phyloP scores from a whole-genome alignment of 2,113 vertebrate species.

The Sapayoa aenigma region DNA sequence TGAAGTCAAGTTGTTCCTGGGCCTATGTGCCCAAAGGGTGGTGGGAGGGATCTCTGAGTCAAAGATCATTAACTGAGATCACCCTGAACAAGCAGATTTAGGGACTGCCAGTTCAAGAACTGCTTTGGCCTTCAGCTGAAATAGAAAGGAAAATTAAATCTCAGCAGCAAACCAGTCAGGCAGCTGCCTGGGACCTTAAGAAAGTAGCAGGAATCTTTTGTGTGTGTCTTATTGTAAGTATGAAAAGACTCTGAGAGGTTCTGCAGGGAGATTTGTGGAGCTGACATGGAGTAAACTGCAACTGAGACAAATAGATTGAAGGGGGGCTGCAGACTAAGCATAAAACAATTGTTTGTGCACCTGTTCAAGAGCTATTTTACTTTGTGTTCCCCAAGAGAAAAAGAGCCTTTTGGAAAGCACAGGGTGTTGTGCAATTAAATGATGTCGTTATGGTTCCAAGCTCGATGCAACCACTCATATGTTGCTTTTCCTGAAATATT shows the following conservation, averaged over 20 bases:
- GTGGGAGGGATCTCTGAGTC: background rate
- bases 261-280: background rate
- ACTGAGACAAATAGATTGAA: background rate
- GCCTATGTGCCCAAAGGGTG: background rate
- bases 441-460: background rate
- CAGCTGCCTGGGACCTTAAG: background rate
- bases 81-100: background rate
- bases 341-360: conserved; percentile 31
- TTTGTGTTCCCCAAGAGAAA: conserved; percentile 11
- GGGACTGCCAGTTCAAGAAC: background rate
- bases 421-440: background rate
- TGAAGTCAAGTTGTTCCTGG: background rate
- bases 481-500: conserved; percentile 48
- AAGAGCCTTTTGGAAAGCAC: background rate
- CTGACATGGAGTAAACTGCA: background rate
- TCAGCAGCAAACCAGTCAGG: background rate
- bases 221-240: background rate
- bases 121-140: background rate
- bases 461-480: background rate
- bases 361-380: conserved; percentile 10
- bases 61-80: background rate
- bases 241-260: background rate
- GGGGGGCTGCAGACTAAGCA: background rate
- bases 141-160: background rate
- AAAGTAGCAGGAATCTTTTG: background rate